Percentiles rank a stretch among this genome's conserved stretches.
Conservation (phyloP, 1,140 invertebrate genomes). For the Anastrepha ludens region DNA sequence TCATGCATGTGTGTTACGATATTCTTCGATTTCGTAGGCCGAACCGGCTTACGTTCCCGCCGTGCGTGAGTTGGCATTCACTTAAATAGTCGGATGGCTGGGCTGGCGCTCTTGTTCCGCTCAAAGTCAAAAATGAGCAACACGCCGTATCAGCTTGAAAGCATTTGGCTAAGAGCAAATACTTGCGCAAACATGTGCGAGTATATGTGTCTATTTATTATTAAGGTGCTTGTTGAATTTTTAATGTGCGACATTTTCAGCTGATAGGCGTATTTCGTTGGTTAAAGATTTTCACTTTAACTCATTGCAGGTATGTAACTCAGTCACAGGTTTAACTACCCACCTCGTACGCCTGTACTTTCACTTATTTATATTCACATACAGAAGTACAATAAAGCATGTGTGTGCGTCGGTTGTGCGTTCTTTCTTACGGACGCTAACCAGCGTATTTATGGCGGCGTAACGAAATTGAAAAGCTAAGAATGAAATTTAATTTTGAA, state of each 20-base stretch:
- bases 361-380: background rate
- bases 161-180: too few species aligned
- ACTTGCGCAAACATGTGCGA: too few species aligned
- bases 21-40: background rate
- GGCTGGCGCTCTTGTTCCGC: too few species aligned
- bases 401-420: background rate
- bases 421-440: background rate
- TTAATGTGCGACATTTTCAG: background rate
- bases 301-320: background rate
- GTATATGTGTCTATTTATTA: background rate
- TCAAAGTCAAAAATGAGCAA: too few species aligned
- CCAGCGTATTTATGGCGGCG: background rate
- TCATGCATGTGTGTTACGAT: background rate
- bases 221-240: background rate
- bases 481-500: conserved; percentile 31
- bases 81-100: too few species aligned
- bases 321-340: background rate
- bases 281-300: background rate
- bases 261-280: conserved; percentile 4
- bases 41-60: background rate
- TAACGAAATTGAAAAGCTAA: conserved; percentile 13
- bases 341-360: background rate
- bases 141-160: too few species aligned
- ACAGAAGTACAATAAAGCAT: background rate
- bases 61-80: too few species aligned